phyloP scores from a whole-genome alignment of 2,797 vertebrate species.

The Lepidocolaptes lacrymiger region DNA sequence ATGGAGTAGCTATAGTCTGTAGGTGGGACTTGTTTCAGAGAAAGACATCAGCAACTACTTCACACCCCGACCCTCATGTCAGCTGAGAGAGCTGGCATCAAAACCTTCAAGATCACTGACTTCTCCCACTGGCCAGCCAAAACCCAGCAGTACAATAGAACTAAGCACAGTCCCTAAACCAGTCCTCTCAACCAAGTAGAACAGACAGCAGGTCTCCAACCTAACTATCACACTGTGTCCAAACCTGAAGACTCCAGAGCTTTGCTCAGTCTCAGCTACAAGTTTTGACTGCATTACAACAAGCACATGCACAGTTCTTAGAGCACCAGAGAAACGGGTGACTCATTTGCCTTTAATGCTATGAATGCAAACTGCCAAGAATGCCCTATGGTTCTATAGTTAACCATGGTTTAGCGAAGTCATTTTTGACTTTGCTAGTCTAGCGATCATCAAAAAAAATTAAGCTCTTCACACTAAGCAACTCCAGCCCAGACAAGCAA shows the following conservation, averaged over 20 bases:
- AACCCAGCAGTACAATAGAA: background rate
- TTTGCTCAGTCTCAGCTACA: background rate
- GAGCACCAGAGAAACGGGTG: background rate
- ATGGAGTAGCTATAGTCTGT: background rate
- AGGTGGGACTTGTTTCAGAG: background rate
- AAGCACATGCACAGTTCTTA: background rate
- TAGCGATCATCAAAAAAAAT: background rate
- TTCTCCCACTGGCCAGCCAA: background rate
- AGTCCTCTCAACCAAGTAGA: background rate
- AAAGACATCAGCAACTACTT: background rate
- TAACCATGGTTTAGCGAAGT: background rate
- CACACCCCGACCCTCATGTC: fast-evolving
- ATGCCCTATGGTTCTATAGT: background rate
- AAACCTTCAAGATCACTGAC: background rate
- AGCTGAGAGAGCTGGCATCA: background rate
- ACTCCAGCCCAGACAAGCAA: background rate
- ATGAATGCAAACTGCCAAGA: background rate
- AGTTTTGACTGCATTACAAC: background rate
- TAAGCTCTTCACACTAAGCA: background rate
- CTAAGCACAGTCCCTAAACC: background rate
- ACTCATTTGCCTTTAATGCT: background rate
- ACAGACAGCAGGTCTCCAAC: background rate
- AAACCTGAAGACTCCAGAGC: background rate
- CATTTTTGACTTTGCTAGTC: background rate
- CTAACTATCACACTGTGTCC: background rate